These are phyloP conservation scores for Trigoniulus corallinus DNA, from an alignment of 1,140 invertebrate species.

Conservation along the genomic window DNA sequence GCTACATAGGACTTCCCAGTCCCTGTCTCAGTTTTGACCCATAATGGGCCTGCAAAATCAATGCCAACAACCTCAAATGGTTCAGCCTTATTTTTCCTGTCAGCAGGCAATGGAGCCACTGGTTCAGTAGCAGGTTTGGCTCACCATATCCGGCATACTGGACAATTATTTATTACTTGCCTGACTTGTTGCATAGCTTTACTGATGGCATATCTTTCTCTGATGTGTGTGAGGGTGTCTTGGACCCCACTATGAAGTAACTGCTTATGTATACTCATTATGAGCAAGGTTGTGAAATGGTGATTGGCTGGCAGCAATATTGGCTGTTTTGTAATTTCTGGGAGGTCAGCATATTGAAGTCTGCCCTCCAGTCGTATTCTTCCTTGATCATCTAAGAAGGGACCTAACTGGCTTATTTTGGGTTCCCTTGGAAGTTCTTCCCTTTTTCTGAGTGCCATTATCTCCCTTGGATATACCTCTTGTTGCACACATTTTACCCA, in stretches of 20 bases:
- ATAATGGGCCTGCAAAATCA: neutral
- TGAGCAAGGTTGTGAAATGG: neutral
- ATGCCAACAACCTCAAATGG: neutral
- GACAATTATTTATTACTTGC: neutral
- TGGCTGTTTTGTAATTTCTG: neutral
- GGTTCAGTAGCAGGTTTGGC: neutral
- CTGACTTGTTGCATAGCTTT: neutral
- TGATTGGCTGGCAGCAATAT: neutral
- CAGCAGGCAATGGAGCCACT: neutral
- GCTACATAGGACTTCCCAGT: no score
- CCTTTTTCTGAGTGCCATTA: neutral
- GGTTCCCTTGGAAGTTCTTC: neutral
- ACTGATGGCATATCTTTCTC: neutral
- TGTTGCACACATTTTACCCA: neutral
- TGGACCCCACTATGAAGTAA: neutral
- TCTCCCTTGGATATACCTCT: neutral
- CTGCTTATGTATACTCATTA: neutral
- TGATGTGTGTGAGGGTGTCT: neutral
- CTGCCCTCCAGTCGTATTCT: neutral
- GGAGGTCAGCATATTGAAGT: neutral
- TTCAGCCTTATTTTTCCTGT: neutral
- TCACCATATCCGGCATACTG: neutral
- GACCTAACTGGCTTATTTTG: neutral
- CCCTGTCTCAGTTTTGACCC: no score
- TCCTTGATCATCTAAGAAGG: neutral